Evolutionary conservation across 2,797 vertebrate species (phyloP), one percentile per base, ranked within the genome.

Genomic region (Anguilla megastoma): DNA sequence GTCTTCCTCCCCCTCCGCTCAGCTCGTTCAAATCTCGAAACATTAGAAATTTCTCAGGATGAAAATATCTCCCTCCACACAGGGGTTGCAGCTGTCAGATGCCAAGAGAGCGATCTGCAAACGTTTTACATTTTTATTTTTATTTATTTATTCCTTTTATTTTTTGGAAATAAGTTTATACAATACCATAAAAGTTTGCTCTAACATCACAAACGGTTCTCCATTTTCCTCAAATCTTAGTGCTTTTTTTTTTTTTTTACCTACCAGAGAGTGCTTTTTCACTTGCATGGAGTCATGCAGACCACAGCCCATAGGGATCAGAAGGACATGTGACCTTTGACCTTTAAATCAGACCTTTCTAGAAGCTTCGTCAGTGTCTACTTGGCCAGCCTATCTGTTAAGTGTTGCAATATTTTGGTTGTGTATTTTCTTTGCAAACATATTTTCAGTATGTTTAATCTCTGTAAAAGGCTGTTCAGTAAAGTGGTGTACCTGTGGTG

Each of bases 131-230:
- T 60, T 16, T n/a, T 5, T 24, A n/a, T 21, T 5, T n/a, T n/a
- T 10, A n/a, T n/a, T 66, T 66, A 36, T 91, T 91, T 93, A 94
- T 96, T 95, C 95, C 91, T 56, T 56, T 56, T 56, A 90, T 91
- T 93, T 94, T 95, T 95, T 92, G 89, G 92, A 92, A 92, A 14
- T 87, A 90, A 95, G 95, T 95, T 95, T 95, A 95, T 92, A 94
- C 94, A 94, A 89, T 92, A 93, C 93, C 92, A 93, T 14, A 58
- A 91, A 89, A 92, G 93, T 94, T 95, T 94, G 94, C 94, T 95
- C 94, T 92, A 58, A 85, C 50, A 89, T 14, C n/a, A 71, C 66
- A 71, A 71, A 92, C 86, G 91, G 88, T 2, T 92, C 90, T 90
- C 30, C 80, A 91, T 92, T 92, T 92, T 87, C 88, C 85, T 85